phyloP scores from a whole-genome alignment of 2,888 invertebrate genomes.

The Melanotus villosus region DNA sequence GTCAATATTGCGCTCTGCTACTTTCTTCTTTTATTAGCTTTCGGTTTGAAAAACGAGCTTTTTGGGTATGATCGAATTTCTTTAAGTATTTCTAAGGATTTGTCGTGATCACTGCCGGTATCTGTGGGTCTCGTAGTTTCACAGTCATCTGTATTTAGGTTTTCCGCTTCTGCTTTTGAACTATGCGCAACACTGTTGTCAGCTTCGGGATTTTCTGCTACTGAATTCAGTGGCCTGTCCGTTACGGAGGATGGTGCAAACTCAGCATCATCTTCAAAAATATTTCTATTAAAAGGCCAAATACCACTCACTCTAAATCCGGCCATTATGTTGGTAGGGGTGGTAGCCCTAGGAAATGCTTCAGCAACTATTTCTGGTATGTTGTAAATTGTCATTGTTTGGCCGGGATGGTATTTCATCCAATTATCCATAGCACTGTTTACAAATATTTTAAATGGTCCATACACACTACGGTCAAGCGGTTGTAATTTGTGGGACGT shows the following conservation, averaged over 20 bases:
- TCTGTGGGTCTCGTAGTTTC: neutral
- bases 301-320: neutral
- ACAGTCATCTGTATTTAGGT: too few relatives aligned
- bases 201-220: neutral
- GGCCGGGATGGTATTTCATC: neutral
- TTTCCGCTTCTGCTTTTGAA: neutral
- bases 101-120: neutral
- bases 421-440: neutral
- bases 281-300: neutral
- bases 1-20: neutral
- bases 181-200: neutral
- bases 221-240: neutral
- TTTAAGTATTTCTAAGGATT: neutral
- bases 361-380: neutral
- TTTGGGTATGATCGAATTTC: too few relatives aligned
- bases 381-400: conserved; percentile 2
- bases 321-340: neutral
- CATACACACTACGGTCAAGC: neutral
- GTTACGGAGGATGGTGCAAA: neutral
- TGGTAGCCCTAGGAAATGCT: neutral
- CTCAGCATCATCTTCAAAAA: neutral
- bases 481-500: neutral
- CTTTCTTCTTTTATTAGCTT: conserved; percentile 1
- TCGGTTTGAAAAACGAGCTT: neutral
- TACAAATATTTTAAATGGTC: neutral